A percentile compares a stretch with the other conserved stretches of the same genome.
phyloP scores from a whole-genome alignment of 2,888 invertebrate species.

The Lasioglossum zephyrum region DNA sequence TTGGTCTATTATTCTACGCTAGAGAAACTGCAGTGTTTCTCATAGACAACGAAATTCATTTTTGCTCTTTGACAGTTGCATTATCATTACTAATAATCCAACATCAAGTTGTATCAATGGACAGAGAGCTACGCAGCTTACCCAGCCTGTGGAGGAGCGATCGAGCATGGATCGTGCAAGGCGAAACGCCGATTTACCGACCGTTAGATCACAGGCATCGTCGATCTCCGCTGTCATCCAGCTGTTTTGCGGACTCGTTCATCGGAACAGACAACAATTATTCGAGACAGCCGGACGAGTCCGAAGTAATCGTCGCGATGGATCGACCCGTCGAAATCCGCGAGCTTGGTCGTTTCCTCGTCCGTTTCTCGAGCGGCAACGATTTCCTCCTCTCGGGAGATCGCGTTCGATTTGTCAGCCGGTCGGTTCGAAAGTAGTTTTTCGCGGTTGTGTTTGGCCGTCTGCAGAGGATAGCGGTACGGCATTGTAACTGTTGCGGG shows the following conservation, averaged over 20 bases:
- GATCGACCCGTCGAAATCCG: constrained; percentile 35
- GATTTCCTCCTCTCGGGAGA: constrained; percentile 8
- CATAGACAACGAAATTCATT: too few species aligned
- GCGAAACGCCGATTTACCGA: neutral
- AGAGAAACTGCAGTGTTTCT: too few species aligned
- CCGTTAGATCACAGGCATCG: neutral
- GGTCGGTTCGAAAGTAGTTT: constrained; percentile 9
- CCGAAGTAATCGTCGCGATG: constrained; percentile 14
- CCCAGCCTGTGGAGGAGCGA: neutral
- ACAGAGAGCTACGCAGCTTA: neutral
- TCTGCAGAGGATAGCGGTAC: constrained; percentile 44
- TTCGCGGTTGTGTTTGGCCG: constrained; percentile 18
- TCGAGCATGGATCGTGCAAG: neutral
- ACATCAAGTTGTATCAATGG: neutral
- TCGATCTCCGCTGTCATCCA: constrained; percentile 21
- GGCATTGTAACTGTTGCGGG: constrained; percentile 42
- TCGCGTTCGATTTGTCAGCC: neutral
- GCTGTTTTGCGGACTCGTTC: constrained; percentile 15
- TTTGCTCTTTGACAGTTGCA: too few species aligned
- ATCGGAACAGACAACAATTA: constrained; percentile 24
- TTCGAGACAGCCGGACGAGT: constrained; percentile 13
- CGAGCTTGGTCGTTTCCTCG: neutral
- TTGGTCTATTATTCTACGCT: too few species aligned
- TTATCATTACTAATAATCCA: too few species aligned
- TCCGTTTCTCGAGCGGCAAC: neutral